Evolutionary conservation across 1,140 invertebrate genomes (phyloP).

Genomic region (Arctopsyche grandis): DNA sequence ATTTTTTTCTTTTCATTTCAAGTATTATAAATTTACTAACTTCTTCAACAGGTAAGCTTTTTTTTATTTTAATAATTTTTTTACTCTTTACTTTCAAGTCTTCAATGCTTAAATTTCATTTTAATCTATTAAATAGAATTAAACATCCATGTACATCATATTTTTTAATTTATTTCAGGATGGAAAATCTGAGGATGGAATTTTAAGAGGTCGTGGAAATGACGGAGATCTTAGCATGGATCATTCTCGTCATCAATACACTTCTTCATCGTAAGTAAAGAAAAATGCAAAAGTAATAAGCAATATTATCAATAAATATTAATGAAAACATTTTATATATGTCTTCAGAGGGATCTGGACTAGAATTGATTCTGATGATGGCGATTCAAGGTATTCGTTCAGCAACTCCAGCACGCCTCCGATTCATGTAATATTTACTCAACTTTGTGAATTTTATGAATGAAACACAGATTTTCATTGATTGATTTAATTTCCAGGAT

Average conservation of each 20-base stretch:
- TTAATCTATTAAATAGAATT: neutral
- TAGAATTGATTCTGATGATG: constrained; percentile 74
- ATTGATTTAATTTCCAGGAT: constrained; percentile 40
- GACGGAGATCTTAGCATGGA: neutral
- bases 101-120: neutral
- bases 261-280: constrained; percentile 5
- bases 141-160: neutral
- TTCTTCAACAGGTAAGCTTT: constrained; percentile 38
- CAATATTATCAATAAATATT: no score
- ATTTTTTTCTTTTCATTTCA: constrained; percentile 10
- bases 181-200: constrained; percentile 10
- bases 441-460: no score
- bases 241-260: constrained; percentile 25
- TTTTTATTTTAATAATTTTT: constrained; percentile 24
- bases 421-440: constrained; percentile 65
- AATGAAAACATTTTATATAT: constrained; percentile 11
- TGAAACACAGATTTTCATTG: neutral
- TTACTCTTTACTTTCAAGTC: neutral
- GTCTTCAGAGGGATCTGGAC: constrained; percentile 65
- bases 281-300: no score
- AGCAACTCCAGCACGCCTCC: constrained; percentile 79
- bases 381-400: constrained; percentile 78
- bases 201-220: constrained; percentile 11
- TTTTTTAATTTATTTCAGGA: constrained; percentile 23
- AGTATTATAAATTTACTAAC: neutral